Conservation (phyloP, 2,797 vertebrate genomes). For the Meriones psammophilus region DNA sequence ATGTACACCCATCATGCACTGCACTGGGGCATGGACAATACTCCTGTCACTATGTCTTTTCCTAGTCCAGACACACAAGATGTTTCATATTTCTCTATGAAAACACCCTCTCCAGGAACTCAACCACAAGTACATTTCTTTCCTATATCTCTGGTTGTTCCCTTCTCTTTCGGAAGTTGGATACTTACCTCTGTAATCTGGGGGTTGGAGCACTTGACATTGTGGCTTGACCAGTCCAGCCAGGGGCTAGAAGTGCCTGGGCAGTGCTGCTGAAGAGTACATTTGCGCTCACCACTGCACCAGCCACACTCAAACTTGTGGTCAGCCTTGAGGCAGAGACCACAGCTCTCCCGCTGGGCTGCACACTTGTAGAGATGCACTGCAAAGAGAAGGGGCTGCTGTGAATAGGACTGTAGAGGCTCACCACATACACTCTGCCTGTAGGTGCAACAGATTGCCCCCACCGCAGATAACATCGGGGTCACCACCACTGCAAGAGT, state of each 20-base stretch:
- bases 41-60: not conserved
- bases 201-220: conserved; percentile 98
- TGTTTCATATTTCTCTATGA: not conserved
- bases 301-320: conserved; percentile 98
- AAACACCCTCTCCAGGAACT: not conserved
- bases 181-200: conserved; percentile 96
- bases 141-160: no score
- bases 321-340: conserved; percentile 97
- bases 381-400: conserved; percentile 80
- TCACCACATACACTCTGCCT: not conserved
- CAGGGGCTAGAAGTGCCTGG: conserved; percentile 90
- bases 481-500: not conserved
- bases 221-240: conserved; percentile 95
- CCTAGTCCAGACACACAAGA: rapidly evolving
- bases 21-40: not conserved
- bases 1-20: rapidly evolving
- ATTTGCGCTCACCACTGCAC: conserved; percentile 95
- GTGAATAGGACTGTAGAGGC: not conserved
- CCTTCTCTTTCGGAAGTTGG: not conserved
- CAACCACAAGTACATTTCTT: not conserved
- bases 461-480: no score
- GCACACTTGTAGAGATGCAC: conserved; percentile 99
- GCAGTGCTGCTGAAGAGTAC: conserved; percentile 95
- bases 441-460: not conserved
- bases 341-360: conserved; percentile 98